Conservation (phyloP, 2,797 vertebrate genomes). For the Lacerta agilis region DNA sequence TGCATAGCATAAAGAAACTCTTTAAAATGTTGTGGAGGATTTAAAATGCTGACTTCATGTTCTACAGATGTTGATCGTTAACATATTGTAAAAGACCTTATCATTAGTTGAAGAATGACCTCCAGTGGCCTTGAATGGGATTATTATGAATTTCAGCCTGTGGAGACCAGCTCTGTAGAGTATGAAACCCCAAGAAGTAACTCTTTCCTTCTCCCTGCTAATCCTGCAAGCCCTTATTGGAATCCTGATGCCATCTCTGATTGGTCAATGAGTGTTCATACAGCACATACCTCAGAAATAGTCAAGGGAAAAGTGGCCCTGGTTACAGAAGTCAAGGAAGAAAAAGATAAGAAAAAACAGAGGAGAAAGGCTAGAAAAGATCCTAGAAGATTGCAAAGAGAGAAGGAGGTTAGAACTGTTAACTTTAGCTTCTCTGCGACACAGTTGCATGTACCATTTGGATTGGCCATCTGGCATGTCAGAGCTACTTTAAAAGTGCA, state of each 20-base stretch:
- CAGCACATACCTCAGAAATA: constrained; percentile 77
- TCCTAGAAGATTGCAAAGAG: constrained; percentile 84
- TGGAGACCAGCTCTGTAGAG: constrained; percentile 79
- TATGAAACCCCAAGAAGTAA: constrained; percentile 76
- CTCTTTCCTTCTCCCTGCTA: constrained; percentile 75
- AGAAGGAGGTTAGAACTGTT: constrained; percentile 86
- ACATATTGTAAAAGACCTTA: constrained; percentile 62
- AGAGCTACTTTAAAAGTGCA: constrained; percentile 28
- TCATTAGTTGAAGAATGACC: constrained; percentile 84
- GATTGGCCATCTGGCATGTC: neutral
- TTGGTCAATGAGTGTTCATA: constrained; percentile 83
- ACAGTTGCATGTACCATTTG: constrained; percentile 44
- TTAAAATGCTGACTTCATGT: constrained; percentile 73
- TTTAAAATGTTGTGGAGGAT: constrained; percentile 58
- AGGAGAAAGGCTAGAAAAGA: constrained; percentile 85
- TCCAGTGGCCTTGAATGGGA: constrained; percentile 90
- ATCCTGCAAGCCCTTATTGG: constrained; percentile 71
- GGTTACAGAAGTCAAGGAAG: constrained; percentile 78
- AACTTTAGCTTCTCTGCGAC: constrained; percentile 43
- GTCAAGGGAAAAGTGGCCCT: constrained; percentile 70
- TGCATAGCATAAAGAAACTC: constrained; percentile 49
- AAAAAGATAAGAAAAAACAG: constrained; percentile 82
- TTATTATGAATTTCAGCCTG: constrained; percentile 83
- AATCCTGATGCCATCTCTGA: constrained; percentile 78
- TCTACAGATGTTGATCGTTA: constrained; percentile 74